A percentile compares a stretch with the other conserved stretches of the same genome.
Conservation (phyloP, 2,888 invertebrate species). For the Brachypalpus laphriformis region DNA sequence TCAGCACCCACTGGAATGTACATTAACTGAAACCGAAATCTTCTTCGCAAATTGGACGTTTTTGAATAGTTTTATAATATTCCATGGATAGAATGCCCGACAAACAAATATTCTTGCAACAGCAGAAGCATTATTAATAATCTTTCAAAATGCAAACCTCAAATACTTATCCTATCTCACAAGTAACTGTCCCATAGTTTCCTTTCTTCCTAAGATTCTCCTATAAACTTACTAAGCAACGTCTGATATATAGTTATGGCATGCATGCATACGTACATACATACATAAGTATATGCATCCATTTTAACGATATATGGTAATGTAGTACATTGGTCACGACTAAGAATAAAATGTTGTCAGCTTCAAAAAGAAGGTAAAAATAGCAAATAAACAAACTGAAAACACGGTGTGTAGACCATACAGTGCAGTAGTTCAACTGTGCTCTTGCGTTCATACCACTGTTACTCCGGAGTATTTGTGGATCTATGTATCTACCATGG, state of each 20-base stretch:
- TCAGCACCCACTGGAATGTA: no score
- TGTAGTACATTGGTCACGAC: slow-evolving; percentile 67
- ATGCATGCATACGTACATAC: not conserved
- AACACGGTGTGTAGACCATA: slow-evolving; percentile 35
- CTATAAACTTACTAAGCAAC: not conserved
- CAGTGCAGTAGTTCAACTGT: slow-evolving; percentile 13
- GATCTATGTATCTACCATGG: slow-evolving; percentile 6
- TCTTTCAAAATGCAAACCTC: not conserved
- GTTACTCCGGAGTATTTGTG: not conserved
- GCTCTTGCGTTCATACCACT: slow-evolving; percentile 1
- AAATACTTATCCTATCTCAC: not conserved
- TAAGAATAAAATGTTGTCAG: slow-evolving; percentile 64
- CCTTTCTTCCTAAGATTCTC: not conserved
- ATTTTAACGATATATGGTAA: slow-evolving; percentile 59
- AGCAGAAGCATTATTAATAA: not conserved
- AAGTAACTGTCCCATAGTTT: slow-evolving; percentile 1
- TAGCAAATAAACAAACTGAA: slow-evolving; percentile 41
- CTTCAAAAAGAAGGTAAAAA: slow-evolving; percentile 33
- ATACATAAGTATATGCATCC: slow-evolving; percentile 18
- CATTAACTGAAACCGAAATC: no score
- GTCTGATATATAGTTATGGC: not conserved
- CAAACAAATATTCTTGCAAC: no score
- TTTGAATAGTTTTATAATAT: no score
- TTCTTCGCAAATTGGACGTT: no score
- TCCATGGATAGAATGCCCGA: no score